Base-by-base conservation (phyloP, 2,113 vertebrate species). In the Panthera leo region DNA sequence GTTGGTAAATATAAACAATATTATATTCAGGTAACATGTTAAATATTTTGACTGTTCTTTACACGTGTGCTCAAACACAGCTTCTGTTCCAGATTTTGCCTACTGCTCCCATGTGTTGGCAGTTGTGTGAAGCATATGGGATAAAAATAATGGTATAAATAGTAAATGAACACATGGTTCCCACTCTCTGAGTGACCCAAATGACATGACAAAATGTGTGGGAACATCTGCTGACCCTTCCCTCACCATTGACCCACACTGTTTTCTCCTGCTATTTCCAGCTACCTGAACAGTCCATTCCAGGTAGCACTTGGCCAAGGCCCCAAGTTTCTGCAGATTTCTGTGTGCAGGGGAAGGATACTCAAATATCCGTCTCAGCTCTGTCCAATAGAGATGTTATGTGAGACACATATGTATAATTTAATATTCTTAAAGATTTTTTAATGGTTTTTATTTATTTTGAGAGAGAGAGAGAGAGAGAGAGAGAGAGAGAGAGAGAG, bases 1-100 rank as follows among this genome's bases (percentile, higher is more conserved):
- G 7, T 73, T 80, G 48, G 16, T 84, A 89, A 97, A 94, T 85
- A 86, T 25, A 85, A 97, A 84, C 63, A 92, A n/a, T 36, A 85
- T 89, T 18, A 4, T 94, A 87, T 79, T 96, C 70, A 42, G 21
- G 63, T 93, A 80, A 65, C 42, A 68, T 0, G 0, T 71, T 84
- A 73, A 97, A 89, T 93, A 94, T 97, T 97, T 95, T 80, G 36
- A 78, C 58, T 95, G 90, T 80, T 90, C 82, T 94, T 97, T 94
- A 39, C 51, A 36, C 0, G 0, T 88, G 18, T 94, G 76, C 95
- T 89, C 61, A 94, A 96, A 92, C 55, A 92, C 10, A 94, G 55
- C 31, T 90, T 90, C 85, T 85, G 61, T 95, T 90, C 8, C 89
- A 91, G 63, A 85, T 80, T 91, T 94, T 98, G 29, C 75, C 55